Percentiles rank a stretch among this genome's conserved stretches.
Evolutionary conservation across 1,140 invertebrate genomes (phyloP).

Genomic region (Anagrus nilaparvatae): DNA sequence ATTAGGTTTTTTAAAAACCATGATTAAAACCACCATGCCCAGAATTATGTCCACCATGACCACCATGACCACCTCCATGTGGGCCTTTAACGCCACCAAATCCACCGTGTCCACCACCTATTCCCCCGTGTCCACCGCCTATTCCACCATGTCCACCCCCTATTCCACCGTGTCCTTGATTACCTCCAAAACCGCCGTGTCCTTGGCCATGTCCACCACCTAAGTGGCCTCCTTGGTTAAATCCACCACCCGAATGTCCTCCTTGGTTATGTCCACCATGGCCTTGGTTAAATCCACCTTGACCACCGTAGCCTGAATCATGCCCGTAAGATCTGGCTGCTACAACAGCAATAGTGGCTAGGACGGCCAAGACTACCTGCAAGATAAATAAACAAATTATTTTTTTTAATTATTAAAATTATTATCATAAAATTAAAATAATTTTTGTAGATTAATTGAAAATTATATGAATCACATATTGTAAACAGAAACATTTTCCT

Average conservation of each 20-base stretch:
- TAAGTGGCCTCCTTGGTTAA: too few relatives aligned
- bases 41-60: not conserved
- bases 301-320: not conserved
- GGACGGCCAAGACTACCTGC: conserved; percentile 1
- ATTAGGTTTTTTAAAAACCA: too few relatives aligned
- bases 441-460: not conserved
- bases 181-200: conserved; percentile 1
- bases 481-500: too few relatives aligned
- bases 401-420: not conserved
- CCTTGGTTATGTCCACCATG: too few relatives aligned
- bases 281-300: too few relatives aligned
- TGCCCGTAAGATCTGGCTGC: not conserved
- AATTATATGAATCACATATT: too few relatives aligned
- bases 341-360: not conserved
- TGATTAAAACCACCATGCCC: too few relatives aligned
- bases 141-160: not conserved
- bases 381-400: not conserved
- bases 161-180: not conserved
- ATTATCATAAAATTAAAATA: not conserved
- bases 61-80: not conserved
- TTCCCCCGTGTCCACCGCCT: not conserved
- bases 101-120: not conserved
- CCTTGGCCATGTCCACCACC: conserved; percentile 4
- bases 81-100: conserved; percentile 2
- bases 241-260: too few relatives aligned